These are phyloP conservation scores for Clunio marinus DNA, from an alignment of 2,888 invertebrate species.

Conservation along the genomic window DNA sequence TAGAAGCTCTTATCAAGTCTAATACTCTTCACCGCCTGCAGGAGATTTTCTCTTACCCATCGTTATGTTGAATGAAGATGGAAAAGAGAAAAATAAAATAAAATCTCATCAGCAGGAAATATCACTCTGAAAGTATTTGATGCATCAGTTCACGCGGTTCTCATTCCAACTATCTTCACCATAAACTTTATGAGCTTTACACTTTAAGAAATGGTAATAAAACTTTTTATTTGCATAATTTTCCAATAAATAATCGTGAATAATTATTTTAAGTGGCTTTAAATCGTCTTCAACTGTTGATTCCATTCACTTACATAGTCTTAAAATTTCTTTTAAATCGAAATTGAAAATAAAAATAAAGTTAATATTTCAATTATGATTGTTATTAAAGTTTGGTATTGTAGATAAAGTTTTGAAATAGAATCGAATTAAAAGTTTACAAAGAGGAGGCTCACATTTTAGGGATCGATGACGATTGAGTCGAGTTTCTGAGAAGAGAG, in stretches of 20 bases:
- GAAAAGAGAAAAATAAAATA: conserved; percentile 4
- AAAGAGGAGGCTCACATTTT: no score
- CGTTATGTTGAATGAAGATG: not conserved
- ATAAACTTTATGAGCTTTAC: not conserved
- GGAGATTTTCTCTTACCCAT: not conserved
- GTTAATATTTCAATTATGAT: no score
- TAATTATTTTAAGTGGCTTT: not conserved
- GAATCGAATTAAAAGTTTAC: no score
- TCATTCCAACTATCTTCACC: not conserved
- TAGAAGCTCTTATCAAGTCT: conserved; percentile 9
- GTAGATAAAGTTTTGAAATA: no score
- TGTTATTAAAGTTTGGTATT: no score
- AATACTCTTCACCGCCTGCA: conserved; percentile 2
- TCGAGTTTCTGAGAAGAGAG: no score
- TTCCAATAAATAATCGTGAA: conserved; percentile 25
- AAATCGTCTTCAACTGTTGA: not conserved
- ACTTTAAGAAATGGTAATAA: not conserved
- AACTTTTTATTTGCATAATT: conserved; percentile 17
- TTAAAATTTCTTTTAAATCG: no score
- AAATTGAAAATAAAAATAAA: no score
- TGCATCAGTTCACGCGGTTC: conserved; percentile 2
- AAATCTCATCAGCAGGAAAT: conserved; percentile 24
- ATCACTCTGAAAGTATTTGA: conserved; percentile 1
- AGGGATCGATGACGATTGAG: no score
- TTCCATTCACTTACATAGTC: not conserved